Percentiles rank a stretch among this genome's conserved stretches.
phyloP scores from a whole-genome alignment of 2,797 vertebrate species.

The Podarcis lilfordi region DNA sequence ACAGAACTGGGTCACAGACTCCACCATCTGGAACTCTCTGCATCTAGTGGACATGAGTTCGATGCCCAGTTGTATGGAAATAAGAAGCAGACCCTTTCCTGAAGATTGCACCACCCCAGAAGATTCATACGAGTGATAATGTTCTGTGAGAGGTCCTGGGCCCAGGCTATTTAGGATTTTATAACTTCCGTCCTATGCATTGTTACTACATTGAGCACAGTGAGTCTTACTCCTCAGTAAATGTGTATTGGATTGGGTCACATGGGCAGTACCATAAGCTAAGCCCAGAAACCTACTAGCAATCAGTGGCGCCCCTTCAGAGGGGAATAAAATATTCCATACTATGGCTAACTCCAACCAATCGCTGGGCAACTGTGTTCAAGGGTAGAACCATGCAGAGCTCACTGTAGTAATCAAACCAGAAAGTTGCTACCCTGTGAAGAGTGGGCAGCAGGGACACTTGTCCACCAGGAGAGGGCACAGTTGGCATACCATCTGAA shows the following conservation, averaged over 20 bases:
- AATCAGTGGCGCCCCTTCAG: no score
- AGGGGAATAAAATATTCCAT: no score
- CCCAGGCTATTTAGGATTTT: background rate
- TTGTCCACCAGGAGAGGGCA: background rate
- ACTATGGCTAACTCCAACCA: no score
- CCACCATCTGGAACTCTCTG: background rate
- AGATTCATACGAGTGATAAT: background rate
- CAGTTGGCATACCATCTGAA: background rate
- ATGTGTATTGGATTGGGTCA: no score
- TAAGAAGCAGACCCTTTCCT: background rate
- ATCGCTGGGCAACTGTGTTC: no score
- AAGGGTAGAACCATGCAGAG: no score
- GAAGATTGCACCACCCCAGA: background rate
- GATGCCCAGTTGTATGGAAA: background rate
- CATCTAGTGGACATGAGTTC: background rate
- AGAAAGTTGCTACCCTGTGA: no score
- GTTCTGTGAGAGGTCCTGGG: background rate
- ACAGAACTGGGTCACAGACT: background rate
- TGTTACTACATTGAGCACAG: background rate
- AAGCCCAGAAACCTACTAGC: background rate
- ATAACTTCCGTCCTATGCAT: background rate
- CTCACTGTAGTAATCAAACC: no score
- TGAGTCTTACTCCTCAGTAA: no score
- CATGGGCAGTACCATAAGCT: background rate
- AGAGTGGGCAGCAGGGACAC: background rate